Base-by-base conservation (phyloP, 1,140 invertebrate genomes). In the Bombyx mori region DNA sequence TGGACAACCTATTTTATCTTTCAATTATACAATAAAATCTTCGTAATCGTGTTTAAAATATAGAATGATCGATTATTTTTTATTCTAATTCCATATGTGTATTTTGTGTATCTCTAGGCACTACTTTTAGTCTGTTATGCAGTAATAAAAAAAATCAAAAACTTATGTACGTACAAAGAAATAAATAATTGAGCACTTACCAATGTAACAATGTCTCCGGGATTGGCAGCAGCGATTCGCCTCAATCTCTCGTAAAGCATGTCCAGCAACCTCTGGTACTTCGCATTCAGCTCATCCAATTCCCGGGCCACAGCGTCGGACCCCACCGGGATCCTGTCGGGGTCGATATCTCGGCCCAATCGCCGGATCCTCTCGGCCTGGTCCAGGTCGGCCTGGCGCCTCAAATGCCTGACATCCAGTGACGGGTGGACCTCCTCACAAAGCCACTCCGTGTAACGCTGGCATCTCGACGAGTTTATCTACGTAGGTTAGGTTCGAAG, bases 391-490 rank as follows among this genome's bases (percentile, higher is more conserved):
- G 82, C 75, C 59, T 73, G 84, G 18, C 74, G 74, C 75, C 76
- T 89, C 47, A 86, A 67, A 42, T 81, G 79, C 45, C 76, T 66
- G 82, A 90, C 92, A 84, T 96, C 94, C 69, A 95, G 80, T 61
- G 93, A 94, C 4, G 95, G 96, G 76, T 96, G 95, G 42, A 94
- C 90, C 67, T 96, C 95, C 79, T 96, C 94, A 73, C 98, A 91
- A 54, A 97, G 88, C 87, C 92, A 94, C 72, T 98, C 96, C 66
- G 93, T 91, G 89, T 96, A 99, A 61, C 94, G 93, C 85, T 95
- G 93, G 79, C 98, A 93, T 73, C 93, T 90, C 73, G 93, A 92
- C 76, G 96, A 94, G 89, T 97, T 96, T 77, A 96, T 97, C 95
- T 97, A 92, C 42, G 64, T 53, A 43, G 62, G 77, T 79, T 82